Evolutionary conservation across 2,113 vertebrate species (phyloP).

Genomic region (Poeciliopsis turrubarensis): DNA sequence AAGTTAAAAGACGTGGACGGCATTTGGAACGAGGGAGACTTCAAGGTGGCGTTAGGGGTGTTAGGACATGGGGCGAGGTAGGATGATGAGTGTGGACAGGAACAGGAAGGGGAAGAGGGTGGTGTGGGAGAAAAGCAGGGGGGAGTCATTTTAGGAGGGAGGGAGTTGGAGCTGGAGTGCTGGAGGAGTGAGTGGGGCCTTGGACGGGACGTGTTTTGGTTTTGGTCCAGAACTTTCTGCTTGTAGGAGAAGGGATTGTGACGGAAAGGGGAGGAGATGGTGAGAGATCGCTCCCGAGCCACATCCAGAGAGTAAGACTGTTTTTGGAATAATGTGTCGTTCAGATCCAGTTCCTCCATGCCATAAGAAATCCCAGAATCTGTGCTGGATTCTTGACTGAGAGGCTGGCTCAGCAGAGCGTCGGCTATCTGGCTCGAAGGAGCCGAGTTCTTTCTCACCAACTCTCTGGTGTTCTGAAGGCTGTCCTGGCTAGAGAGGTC

Average conservation of each 20-base stretch:
- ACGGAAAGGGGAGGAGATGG: slow-evolving; percentile 82
- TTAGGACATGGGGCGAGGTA: slow-evolving; percentile 74
- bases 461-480: slow-evolving; percentile 32
- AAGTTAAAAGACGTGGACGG: slow-evolving; percentile 80
- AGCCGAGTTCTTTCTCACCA: slow-evolving; percentile 77
- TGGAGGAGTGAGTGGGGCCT: slow-evolving; percentile 79
- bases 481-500: slow-evolving; percentile 43
- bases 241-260: slow-evolving; percentile 79
- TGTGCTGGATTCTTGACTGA: slow-evolving; percentile 50
- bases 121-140: slow-evolving; percentile 79
- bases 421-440: slow-evolving; percentile 77
- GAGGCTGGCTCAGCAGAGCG: slow-evolving; percentile 69
- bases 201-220: slow-evolving; percentile 78
- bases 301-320: slow-evolving; percentile 68
- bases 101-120: slow-evolving; percentile 76
- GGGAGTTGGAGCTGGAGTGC: slow-evolving; percentile 80
- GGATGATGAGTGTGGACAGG: slow-evolving; percentile 75
- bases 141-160: slow-evolving; percentile 80
- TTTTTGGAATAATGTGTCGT: slow-evolving; percentile 73
- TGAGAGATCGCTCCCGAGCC: slow-evolving; percentile 77
- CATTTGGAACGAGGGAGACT: slow-evolving; percentile 69
- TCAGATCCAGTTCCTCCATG: slow-evolving; percentile 72
- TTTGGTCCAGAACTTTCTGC: slow-evolving; percentile 77
- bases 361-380: slow-evolving; percentile 58
- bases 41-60: slow-evolving; percentile 76